Evolutionary conservation across 2,113 vertebrate species (phyloP), one percentile per base, ranked within the genome.

Genomic region (Phocoena sinus): DNA sequence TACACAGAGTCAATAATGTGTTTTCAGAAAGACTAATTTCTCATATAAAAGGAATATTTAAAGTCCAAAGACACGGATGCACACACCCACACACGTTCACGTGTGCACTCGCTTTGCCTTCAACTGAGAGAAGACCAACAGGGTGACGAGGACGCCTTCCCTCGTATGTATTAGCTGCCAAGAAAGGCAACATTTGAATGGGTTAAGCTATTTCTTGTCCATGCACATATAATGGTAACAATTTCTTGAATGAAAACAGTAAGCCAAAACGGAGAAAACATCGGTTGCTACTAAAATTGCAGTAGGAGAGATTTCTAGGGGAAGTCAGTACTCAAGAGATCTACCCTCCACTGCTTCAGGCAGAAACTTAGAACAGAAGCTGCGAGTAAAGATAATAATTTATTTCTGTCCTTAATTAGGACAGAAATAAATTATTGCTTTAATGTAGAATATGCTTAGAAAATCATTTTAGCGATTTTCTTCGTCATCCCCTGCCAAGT

Each of bases 221-320:
- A 0, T 6, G 11, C 28, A 15, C 18, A 0, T 0, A 6, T 1
- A 6, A 33, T 0, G 15, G 8, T 20, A 38, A 13, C 14, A 13
- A 31, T 36, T 58, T 26, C 76, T 5, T 3, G 17, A 36, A 12
- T 0, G n/a, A 28, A 2, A n/a, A 31, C 81, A 15, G 65, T 0
- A 60, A 65, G 44, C 82, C n/a, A 36, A 53, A n/a, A 60, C 0
- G 17, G 31, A 31, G 44, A 67, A 15, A 28, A n/a, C 4, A 6
- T 2, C 25, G 0, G 70, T 2, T 14, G 60, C 65, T 26, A 12
- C 73, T 17, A 4, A 76, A 56, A 63, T 13, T 73, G 28, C 76
- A 13, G 36, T 23, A 6, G 44, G 17, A 28, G 25, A 4, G 56
- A 28, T 63, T 77, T 60, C 36, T 36, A 8, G 81, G 88, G 36